Conservation (phyloP, 2,797 vertebrate genomes). For the Pangasius mekongensis region DNA sequence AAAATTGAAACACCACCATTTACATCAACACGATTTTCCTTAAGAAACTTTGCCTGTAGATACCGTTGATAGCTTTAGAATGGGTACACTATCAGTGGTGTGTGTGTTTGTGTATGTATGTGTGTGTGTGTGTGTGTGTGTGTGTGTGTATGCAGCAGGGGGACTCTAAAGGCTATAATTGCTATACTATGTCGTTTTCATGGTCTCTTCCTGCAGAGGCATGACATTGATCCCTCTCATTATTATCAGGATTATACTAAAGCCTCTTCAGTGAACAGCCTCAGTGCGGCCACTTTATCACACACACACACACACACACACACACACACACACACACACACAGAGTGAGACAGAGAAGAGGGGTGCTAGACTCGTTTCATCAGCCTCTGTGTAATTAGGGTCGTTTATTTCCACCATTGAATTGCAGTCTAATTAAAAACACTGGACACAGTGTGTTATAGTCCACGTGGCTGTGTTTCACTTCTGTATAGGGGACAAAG, state of each 20-base stretch:
- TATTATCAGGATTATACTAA: conserved; percentile 78
- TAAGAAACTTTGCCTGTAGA: not conserved
- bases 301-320: conserved; percentile 46
- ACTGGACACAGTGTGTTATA: conserved; percentile 25
- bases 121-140: conserved; percentile 1
- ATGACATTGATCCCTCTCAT: conserved; percentile 77
- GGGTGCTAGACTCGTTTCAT: conserved; percentile 46
- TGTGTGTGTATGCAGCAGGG: not conserved
- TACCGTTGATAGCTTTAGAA: not conserved
- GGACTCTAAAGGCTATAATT: conserved; percentile 66
- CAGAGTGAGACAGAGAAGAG: not conserved
- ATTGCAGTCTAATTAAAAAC: conserved; percentile 56
- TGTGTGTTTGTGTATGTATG: conserved; percentile 2
- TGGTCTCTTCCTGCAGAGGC: conserved; percentile 69
- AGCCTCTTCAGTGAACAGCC: conserved; percentile 60
- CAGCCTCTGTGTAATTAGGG: conserved; percentile 59
- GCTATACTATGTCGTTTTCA: conserved; percentile 76
- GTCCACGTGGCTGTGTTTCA: not conserved
- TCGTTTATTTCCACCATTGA: conserved; percentile 45
- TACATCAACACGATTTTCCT: not conserved
- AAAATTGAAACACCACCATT: not conserved
- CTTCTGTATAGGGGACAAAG: not conserved
- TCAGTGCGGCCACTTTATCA: conserved; percentile 24
- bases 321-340: conserved; percentile 32
- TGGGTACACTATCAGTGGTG: not conserved